Evolutionary conservation across 2,113 vertebrate species (phyloP), one percentile per base, ranked within the genome.

Genomic region (Mandrillus leucophaeus): DNA sequence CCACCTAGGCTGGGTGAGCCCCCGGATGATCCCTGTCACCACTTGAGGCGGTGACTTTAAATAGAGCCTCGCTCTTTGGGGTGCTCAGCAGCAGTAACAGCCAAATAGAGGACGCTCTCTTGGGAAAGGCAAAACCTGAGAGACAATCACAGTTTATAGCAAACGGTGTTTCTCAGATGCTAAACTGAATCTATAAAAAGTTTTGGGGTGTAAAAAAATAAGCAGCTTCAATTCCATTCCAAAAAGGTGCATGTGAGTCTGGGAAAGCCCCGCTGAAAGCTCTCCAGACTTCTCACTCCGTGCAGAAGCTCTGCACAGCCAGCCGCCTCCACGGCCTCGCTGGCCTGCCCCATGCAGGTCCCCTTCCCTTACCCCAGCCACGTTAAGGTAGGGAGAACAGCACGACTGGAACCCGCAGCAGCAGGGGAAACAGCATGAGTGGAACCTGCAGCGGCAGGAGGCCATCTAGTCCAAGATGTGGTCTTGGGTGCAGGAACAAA

Each of bases 1-100:
- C 97, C 85, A 95, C 81, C 93, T 50, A 84, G 95, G 57, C 30
- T 72, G 23, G 50, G 64, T 57, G 93, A 97, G 72, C 45, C 82
- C 76, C 79, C 48, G 66, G 78, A 66, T 40, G 86, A 81, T 68
- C 95, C 12, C 52, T 25, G 68, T 95, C 61, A 72, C 64, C 48
- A 27, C n/a, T 52, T 27, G 16, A 55, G 70, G 68, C 68, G 35
- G 80, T 0, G 1, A 50, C 35, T 88, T 76, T 86, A 95, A 82
- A 86, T 10, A 82, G 0, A 89, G 68, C 25, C 22, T 79, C 2
- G 0, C 82, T 90, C 27, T 45, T 45, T 4, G 70, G 66, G 38
- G 50, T 2, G 0, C 57, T 66, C 52, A 25, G 40, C 72, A 66
- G 68, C 78, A 17, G 59, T 9, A 70, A 75, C n/a, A n/a, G 72